Percentiles rank a stretch among this genome's conserved stretches.
phyloP scores from a whole-genome alignment of 2,888 invertebrate genomes.

The Hydrotaea diabolus region DNA sequence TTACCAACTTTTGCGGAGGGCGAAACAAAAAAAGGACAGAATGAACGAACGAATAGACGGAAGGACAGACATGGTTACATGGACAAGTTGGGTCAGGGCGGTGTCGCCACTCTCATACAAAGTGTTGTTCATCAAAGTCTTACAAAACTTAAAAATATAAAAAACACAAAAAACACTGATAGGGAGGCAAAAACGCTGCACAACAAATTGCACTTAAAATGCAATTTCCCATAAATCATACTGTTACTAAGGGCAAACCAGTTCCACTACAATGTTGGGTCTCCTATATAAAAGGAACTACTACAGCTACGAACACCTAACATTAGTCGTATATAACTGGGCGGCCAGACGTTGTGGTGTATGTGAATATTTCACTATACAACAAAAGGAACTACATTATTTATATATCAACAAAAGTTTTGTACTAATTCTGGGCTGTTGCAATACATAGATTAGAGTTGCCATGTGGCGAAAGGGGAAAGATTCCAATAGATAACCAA shows the following conservation, averaged over 20 bases:
- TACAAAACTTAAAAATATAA: neutral
- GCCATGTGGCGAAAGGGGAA: neutral
- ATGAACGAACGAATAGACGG: no score
- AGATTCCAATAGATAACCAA: no score
- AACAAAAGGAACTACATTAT: neutral
- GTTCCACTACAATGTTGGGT: conserved; percentile 25
- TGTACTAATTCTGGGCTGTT: neutral
- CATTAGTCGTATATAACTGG: neutral
- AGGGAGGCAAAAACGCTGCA: neutral
- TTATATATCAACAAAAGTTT: conserved; percentile 15
- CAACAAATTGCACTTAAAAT: conserved; percentile 48
- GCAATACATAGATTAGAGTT: neutral
- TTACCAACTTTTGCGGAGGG: neutral
- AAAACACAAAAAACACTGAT: neutral
- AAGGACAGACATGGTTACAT: neutral
- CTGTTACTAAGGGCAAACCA: conserved; percentile 56
- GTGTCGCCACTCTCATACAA: neutral
- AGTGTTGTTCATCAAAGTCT: conserved; percentile 1
- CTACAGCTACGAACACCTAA: neutral
- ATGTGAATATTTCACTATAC: neutral
- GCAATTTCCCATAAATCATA: conserved; percentile 61
- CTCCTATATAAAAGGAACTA: neutral
- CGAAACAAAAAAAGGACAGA: neutral
- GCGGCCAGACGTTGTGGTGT: neutral
- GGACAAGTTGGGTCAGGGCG: neutral